These are phyloP conservation scores for Malthinus seriepunctatus DNA, from an alignment of 2,888 invertebrate species.

Conservation along the genomic window DNA sequence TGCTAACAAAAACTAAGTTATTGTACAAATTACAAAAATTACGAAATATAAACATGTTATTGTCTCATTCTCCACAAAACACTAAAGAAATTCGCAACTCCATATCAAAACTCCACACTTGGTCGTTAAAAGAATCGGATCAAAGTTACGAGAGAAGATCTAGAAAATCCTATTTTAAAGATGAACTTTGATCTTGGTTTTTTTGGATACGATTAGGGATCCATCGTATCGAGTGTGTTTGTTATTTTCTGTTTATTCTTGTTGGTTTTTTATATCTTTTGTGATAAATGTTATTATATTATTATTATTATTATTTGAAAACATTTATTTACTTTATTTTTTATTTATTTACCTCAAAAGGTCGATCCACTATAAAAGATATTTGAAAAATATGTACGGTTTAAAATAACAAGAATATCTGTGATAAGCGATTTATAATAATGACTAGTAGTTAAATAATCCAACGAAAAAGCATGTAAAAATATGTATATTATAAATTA, in stretches of 20 bases:
- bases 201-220: slow-evolving; percentile 18
- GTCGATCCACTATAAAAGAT: no score
- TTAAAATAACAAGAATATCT: no score
- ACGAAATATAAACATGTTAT: slow-evolving; percentile 47
- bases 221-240: slow-evolving; percentile 7
- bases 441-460: no score
- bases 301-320: no score
- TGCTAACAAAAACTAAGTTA: slow-evolving; percentile 39
- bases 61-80: slow-evolving; percentile 44
- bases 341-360: no score
- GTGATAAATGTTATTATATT: no score
- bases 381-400: no score
- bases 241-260: not conserved
- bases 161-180: not conserved
- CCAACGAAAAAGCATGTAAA: no score
- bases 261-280: not conserved
- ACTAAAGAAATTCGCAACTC: slow-evolving; percentile 20
- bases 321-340: no score
- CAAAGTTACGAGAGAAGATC: not conserved
- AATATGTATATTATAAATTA: no score
- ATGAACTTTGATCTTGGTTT: slow-evolving; percentile 24
- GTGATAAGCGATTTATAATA: no score
- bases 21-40: slow-evolving; percentile 47
- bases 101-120: slow-evolving; percentile 21
- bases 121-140: slow-evolving; percentile 4